A percentile compares a stretch with the other conserved stretches of the same genome.
phyloP scores from a whole-genome alignment of 2,797 vertebrate genomes.

The Helostoma temminkii region DNA sequence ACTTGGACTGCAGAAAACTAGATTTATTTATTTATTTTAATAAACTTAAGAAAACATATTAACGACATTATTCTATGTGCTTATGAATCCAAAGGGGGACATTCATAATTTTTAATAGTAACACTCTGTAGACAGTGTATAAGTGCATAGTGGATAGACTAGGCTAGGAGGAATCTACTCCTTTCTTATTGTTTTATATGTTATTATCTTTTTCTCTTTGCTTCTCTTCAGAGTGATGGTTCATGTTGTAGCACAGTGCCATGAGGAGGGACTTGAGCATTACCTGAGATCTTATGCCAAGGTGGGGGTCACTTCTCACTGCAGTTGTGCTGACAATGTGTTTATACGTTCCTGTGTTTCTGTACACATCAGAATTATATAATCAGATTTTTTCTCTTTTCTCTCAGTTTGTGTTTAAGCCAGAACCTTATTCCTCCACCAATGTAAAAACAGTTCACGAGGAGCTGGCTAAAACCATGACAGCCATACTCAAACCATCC shows the following conservation, averaged over 20 bases:
- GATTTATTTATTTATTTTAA: no score
- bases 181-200: background rate
- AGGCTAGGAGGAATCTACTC: no score
- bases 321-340: background rate
- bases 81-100: no score
- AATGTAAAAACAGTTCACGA: conserved; percentile 91
- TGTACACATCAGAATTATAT: fast-evolving
- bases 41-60: no score
- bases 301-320: conserved; percentile 77
- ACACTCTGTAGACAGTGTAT: no score
- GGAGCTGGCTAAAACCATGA: conserved; percentile 97
- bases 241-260: conserved; percentile 97
- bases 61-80: no score
- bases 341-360: background rate
- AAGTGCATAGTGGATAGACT: no score
- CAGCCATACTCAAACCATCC: conserved; percentile 96
- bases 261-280: conserved; percentile 96
- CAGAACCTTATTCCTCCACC: conserved; percentile 87
- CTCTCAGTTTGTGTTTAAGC: conserved; percentile 93
- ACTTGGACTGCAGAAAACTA: no score
- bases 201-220: conserved; percentile 8
- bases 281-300: conserved; percentile 96
- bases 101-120: no score
- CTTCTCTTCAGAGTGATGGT: conserved; percentile 91
- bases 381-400: background rate